Base-by-base conservation (phyloP, 2,113 vertebrate species). In the Gymnocephalus cernua region DNA sequence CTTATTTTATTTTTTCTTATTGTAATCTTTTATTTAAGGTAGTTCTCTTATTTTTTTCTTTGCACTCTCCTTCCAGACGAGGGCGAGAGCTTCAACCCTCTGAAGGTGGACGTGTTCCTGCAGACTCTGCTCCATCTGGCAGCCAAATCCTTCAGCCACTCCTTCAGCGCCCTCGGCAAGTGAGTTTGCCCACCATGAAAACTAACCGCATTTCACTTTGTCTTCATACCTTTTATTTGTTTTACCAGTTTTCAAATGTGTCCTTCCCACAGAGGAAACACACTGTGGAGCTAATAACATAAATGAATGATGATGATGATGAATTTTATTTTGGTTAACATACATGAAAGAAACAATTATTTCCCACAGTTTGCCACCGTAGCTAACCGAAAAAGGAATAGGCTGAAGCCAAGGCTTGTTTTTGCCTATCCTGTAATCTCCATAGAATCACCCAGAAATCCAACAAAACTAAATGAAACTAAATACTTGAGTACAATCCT, bases 111-210 rank as follows among this genome's bases (percentile, higher is more conserved):
- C 14, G 97, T 99, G 66, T 99, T 99, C 89, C 94, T 99, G 86
- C 98, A 99, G 92, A 97, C 97, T 41, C 91, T 99, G 47, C 97
- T 99, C 35, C 95, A 98, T 74, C 92, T 99, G 88, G 98, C 98
- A 18, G 96, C 98, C 57, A 99, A 99, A 77, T 99, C 98, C 23
- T 99, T 98, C 92, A 99, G 98, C 93, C 98, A 99, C 85, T 99
- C 98, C 45, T 99, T 99, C 93, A 99, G 98, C 44, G 98, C 98
- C 63, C 96, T 99, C 63, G 98, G 97, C 83, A 99, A 99, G 98
- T 99, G 95, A 96, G 98, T 94, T 25, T 8, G 25, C 14, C 44
- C 23, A 0, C 35, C 21, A 3, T 3, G 2, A 16, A 6, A 19
- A 68, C n/a, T 0, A 0, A 16, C 2, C 7, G 3, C n/a, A 3